Evolutionary conservation across 2,797 vertebrate species (phyloP).

Genomic region (Xerus rutilus): DNA sequence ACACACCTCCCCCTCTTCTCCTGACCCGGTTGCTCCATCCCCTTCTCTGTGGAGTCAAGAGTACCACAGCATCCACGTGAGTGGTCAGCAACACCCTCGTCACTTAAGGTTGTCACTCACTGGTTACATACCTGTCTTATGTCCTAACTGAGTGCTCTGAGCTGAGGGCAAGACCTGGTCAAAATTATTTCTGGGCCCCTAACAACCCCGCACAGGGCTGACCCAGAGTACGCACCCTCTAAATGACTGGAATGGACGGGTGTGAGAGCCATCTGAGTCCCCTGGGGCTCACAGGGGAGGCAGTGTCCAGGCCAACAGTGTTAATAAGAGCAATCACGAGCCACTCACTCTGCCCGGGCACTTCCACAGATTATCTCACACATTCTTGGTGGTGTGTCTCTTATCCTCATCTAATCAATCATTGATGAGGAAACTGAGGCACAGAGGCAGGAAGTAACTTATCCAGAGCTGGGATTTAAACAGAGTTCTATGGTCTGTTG

Average conservation of each 20-base stretch:
- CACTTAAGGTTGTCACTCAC: not conserved
- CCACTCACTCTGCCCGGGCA: accelerated
- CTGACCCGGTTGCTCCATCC: not conserved
- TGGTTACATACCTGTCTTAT: not conserved
- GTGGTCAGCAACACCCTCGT: not conserved
- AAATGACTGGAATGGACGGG: not conserved
- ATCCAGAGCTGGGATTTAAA: not conserved
- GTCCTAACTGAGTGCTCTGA: not conserved
- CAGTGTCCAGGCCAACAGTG: not conserved
- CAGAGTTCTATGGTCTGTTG: not conserved
- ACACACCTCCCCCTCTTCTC: not conserved
- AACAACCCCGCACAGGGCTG: no score
- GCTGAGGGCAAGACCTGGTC: not conserved
- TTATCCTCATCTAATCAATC: not conserved
- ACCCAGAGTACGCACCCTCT: not conserved
- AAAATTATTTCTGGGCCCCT: not conserved
- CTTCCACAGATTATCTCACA: not conserved
- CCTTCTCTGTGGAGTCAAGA: not conserved
- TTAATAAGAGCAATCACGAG: not conserved
- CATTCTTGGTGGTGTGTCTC: not conserved
- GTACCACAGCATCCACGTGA: not conserved
- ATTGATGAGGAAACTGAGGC: not conserved
- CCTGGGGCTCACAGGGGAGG: not conserved
- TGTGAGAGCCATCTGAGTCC: not conserved
- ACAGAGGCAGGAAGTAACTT: not conserved